These are phyloP conservation scores for Trissonchulus sp. DNA, from an alignment of 2,888 invertebrate species.

Conservation along the genomic window DNA sequence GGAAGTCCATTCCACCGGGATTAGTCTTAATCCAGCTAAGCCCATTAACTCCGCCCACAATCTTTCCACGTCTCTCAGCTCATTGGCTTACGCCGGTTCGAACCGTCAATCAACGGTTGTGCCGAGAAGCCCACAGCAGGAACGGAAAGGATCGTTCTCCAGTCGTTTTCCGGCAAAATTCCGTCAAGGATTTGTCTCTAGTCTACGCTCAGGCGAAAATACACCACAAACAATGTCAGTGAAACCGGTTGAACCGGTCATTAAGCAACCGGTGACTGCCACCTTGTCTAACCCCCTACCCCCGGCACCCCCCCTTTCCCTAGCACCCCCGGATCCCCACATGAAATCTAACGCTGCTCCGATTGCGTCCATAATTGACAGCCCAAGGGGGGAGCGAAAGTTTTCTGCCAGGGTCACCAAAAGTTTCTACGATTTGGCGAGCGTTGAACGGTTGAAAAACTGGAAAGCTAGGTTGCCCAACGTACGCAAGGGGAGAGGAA, in stretches of 20 bases:
- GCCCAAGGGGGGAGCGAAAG: neutral
- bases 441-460: conserved; percentile 5
- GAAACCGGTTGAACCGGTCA: too few species aligned
- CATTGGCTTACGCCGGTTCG: too few species aligned
- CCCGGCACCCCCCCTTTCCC: neutral
- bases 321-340: too few species aligned
- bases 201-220: too few species aligned
- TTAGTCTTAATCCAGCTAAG: too few species aligned
- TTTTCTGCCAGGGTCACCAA: conserved; percentile 15
- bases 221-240: too few species aligned
- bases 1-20: too few species aligned
- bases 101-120: too few species aligned
- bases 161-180: neutral
- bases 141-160: neutral
- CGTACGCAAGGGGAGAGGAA: neutral
- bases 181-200: neutral
- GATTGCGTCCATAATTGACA: neutral
- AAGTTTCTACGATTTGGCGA: conserved; percentile 23
- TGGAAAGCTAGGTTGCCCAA: conserved; percentile 16
- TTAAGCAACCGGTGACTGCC: neutral
- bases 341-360: neutral
- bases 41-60: too few species aligned
- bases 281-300: neutral
- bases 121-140: neutral
- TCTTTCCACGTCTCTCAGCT: too few species aligned